Base-by-base conservation (phyloP, 2,113 vertebrate genomes). In the Motacilla tschutschensis region DNA sequence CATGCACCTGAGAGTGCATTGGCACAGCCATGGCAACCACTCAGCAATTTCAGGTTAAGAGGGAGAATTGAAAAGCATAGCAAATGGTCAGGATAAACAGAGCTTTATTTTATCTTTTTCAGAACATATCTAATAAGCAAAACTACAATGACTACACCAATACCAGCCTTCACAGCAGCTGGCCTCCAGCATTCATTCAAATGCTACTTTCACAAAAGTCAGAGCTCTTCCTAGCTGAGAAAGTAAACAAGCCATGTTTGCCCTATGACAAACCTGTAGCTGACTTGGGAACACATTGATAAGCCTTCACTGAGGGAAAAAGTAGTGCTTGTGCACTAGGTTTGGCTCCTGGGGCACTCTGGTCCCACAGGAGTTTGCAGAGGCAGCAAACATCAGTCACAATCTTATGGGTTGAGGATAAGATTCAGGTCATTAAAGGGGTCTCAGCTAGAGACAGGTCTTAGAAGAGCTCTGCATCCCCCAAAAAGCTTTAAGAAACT, bases 1-100 rank as follows among this genome's bases (percentile, higher is more conserved):
- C 20, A 22, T 0, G 4, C 9, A 10, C 0, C 0, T 6, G 16
- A 58, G 57, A 6, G 0, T 46, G 33, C 31, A 3, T 14, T 38
- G 63, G 11, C 29, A 70, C 26, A 65, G 51, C n/a, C 8, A 2
- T 2, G 20, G n/a, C 64, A 92, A 17, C 31, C 21, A 53, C 36
- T 66, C 51, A 58, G 60, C 48, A 48, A 29, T 46, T 81, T 17
- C 9, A 35, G 25, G n/a, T n/a, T 48, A 16, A 64, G 14, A 91
- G 17, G 26, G 10, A 25, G 9, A 29, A 65, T 8, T 60, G 53
- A 35, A 74, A 81, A 75, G 46, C 22, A 9, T 4, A 71, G 69
- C 0, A 8, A 78, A 51, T 35, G 18, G 38, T 40, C 24, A 40
- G 16, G 24, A 55, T 8, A 54, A 59, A n/a, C 2, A 59, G 18